Evolutionary conservation across 2,113 vertebrate species (phyloP).

Genomic region (Labeo rohita): DNA sequence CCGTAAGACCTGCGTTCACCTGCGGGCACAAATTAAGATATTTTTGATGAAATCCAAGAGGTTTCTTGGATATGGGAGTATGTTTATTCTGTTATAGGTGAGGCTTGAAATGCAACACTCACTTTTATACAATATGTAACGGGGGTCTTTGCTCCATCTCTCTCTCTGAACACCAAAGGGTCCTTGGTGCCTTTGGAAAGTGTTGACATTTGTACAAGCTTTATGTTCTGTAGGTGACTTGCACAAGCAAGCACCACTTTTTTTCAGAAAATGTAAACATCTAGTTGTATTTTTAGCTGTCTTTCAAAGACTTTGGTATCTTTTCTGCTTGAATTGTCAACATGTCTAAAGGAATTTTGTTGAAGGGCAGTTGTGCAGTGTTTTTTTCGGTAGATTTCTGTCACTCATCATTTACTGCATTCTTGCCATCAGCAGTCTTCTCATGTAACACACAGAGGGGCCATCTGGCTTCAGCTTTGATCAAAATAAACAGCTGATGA

Average conservation of each 20-base stretch:
- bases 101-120: neutral
- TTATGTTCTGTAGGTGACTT: neutral
- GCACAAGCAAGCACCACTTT: neutral
- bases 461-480: constrained; percentile 32
- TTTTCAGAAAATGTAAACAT: neutral
- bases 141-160: neutral
- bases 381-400: neutral
- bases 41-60: no score
- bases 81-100: neutral
- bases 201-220: neutral
- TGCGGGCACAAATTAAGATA: no score
- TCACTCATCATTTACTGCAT: neutral
- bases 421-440: constrained; percentile 24
- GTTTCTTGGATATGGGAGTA: neutral
- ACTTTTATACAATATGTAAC: neutral
- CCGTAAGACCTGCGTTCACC: no score
- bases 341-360: neutral
- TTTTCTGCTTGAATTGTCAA: neutral
- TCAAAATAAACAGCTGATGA: constrained; percentile 11
- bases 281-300: neutral
- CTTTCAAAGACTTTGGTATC: neutral
- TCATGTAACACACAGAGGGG: constrained; percentile 13
- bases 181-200: neutral
- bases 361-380: neutral
- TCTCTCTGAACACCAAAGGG: neutral